Evolutionary conservation across 1,140 invertebrate genomes (phyloP), one percentile per base, ranked within the genome.

Genomic region (Trichonephila clavipes): DNA sequence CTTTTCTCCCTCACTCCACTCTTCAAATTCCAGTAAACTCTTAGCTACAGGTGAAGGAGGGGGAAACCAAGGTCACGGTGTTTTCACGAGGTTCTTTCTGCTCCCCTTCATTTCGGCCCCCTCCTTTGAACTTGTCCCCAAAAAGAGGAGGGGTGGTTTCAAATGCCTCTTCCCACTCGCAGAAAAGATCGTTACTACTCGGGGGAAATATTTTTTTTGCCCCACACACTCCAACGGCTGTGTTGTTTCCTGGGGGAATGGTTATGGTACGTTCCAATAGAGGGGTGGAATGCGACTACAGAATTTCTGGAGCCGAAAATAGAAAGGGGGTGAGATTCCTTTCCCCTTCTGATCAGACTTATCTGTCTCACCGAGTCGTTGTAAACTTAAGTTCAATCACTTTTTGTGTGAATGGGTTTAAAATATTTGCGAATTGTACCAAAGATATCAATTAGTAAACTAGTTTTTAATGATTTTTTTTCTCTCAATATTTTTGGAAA

Each of bases 81-180:
- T 58, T 59, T 83, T 83, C 82, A 58, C n/a, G 21, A n/a, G 5
- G 51, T 51, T 83, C 82, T 83, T 51, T n/a, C 14, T 51, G 8
- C 82, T 59, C 82, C 82, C 82, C 44, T 58, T 59, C 44, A 18
- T 59, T 83, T 19, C 82, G 51, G 7, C 82, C 82, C 81, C 82
- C 82, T 51, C 81, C 77, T 40, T 40, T 44, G 6, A 83, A 83
- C 81, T 83, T 83, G 19, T 58, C 82, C 82, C 44, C 82, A n/a
- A n/a, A n/a, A 40, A 58, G n/a, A n/a, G 82, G 28, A 28, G 44
- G 81, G 82, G 40, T n/a, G 51, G 28, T 7, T 83, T 83, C 82
- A 18, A 83, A 83, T 59, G 18, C 40, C 10, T 58, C 40, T 21
- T 59, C n/a, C 40, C 21, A 28, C 44, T 51, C 82, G 2, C 4